Percentiles rank a stretch among this genome's conserved stretches.
Conservation (phyloP, 2,113 vertebrate genomes). For the Tachycineta bicolor region DNA sequence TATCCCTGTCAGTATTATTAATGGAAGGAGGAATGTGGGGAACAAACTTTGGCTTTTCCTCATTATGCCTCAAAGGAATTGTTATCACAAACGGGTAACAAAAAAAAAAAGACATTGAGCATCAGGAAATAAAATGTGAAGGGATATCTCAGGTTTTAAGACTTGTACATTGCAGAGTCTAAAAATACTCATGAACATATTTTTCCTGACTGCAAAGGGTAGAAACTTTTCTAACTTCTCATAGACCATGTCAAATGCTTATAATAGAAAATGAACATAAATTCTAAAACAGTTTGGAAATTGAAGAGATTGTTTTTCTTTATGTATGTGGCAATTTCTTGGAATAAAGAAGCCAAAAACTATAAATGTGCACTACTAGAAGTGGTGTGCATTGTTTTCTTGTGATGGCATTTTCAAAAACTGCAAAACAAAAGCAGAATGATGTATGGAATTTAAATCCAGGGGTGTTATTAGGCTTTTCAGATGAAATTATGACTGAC, state of each 20-base stretch:
- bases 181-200: not conserved
- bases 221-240: not conserved
- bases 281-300: constrained; percentile 19
- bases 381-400: not conserved
- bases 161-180: not conserved
- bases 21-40: not conserved
- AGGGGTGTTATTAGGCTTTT: not conserved
- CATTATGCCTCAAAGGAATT: not conserved
- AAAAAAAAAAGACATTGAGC: not conserved
- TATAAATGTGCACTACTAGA: not conserved
- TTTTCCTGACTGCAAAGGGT: not conserved
- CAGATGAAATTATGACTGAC: not conserved
- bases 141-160: not conserved
- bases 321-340: not conserved
- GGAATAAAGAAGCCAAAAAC: not conserved
- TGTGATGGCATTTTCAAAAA: constrained; percentile 32
- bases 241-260: not conserved
- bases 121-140: not conserved
- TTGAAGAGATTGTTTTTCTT: not conserved
- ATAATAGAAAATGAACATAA: not conserved
- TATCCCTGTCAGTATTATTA: not conserved
- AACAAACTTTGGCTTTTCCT: not conserved
- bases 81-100: not conserved
- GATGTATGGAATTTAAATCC: not conserved
- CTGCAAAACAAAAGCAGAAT: constrained; percentile 9